These are phyloP conservation scores for Caenorhabditis imperialis DNA, from an alignment of 2,888 invertebrate genomes.

Conservation along the genomic window DNA sequence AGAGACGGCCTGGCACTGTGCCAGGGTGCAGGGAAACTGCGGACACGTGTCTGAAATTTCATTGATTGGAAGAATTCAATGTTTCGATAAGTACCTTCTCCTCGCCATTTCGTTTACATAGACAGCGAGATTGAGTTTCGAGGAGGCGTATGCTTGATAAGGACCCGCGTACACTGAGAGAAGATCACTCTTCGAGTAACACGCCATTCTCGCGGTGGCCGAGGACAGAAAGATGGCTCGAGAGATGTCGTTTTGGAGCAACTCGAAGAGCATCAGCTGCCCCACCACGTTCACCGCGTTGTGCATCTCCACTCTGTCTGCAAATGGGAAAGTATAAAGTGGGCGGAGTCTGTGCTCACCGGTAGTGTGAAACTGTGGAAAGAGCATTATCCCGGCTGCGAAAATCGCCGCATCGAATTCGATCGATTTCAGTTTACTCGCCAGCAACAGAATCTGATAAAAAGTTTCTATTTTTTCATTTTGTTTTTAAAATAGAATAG, in stretches of 20 bases:
- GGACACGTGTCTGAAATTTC: slow-evolving; percentile 23
- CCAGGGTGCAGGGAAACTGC: slow-evolving; percentile 54
- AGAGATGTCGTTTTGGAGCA: slow-evolving; percentile 13
- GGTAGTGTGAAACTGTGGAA: slow-evolving; percentile 13
- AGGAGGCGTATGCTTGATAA: slow-evolving; percentile 66
- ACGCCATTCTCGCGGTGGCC: slow-evolving; percentile 35
- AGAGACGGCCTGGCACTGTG: slow-evolving; percentile 60
- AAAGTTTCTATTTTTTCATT: too few species aligned
- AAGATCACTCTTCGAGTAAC: slow-evolving; percentile 10
- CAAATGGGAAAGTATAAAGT: background rate
- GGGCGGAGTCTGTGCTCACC: background rate
- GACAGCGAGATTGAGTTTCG: slow-evolving; percentile 60
- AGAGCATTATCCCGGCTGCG: slow-evolving; percentile 55
- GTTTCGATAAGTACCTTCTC: slow-evolving; percentile 13
- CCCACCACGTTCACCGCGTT: slow-evolving; percentile 53
- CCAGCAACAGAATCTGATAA: slow-evolving; percentile 24
- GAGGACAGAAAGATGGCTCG: slow-evolving; percentile 39
- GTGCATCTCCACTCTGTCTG: slow-evolving; percentile 51
- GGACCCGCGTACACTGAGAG: slow-evolving; percentile 47
- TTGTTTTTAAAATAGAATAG: background rate
- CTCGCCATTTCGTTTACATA: slow-evolving; percentile 54
- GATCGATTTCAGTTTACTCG: slow-evolving; percentile 21
- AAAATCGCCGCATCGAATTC: slow-evolving; percentile 53
- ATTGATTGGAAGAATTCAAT: background rate
- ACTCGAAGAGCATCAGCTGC: slow-evolving; percentile 41